Base-by-base conservation (phyloP, 2,113 vertebrate genomes). In the Colinus virginianus region DNA sequence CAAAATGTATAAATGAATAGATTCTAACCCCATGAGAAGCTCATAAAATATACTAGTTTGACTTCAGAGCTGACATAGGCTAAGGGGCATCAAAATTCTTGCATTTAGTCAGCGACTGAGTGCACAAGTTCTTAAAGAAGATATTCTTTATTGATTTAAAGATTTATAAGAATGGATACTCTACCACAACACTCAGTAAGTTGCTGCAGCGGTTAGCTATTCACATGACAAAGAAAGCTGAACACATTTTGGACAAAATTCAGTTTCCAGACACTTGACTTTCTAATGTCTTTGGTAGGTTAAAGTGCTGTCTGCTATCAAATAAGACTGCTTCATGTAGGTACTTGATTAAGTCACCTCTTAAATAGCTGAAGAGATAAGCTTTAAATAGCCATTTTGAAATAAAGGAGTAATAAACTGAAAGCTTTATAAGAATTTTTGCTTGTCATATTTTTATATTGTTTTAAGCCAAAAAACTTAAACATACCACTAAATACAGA, bases 1-100 rank as follows among this genome's bases (percentile, higher is more conserved):
- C 42, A 94, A 92, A 38, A 83, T 49, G 7, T 17, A 83, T 49
- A 28, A 93, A 88, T 91, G 74, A 85, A 59, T 49, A 74, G 48
- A 75, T 46, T 58, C 23, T 66, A 84, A 72, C 3, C 13, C 67
- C 71, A 76, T 18, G 58, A 71, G 26, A 13, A 11, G 11, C 11
- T 89, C 30, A 84, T 89, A 72, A 3, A 26, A 40, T 78, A 72
- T 68, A 77, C 40, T 43, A 45, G 36, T 67, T 53, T 67, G 75
- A 38, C 14, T 74, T 61, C 43, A n/a, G 26, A 77, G 7, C 25
- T 70, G 79, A 53, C 25, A 38, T 9, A 30, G 20, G 32, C 43
- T 81, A 43, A 88, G 76, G 34, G 71, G 2, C 38, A 90, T 30
- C n/a, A 93, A 77, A 84, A 68, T 21, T 36, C 17, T 68, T 63